phyloP scores from a whole-genome alignment of 2,888 invertebrate species.

The Tanytarsus gracilentus region DNA sequence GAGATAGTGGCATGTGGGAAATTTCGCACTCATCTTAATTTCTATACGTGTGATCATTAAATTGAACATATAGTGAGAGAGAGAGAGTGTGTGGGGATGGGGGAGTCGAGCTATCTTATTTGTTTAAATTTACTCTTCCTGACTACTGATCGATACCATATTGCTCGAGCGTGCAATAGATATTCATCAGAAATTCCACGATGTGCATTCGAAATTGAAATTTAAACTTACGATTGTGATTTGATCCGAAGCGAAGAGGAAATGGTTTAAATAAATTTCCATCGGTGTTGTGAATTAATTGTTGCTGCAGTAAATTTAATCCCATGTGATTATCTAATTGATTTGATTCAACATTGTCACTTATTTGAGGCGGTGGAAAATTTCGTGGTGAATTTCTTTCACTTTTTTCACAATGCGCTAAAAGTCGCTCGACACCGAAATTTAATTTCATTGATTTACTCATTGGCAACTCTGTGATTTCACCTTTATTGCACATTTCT shows the following conservation, averaged over 20 bases:
- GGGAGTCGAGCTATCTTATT: background rate
- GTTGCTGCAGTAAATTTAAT: slow-evolving; percentile 22
- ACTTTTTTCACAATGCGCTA: background rate
- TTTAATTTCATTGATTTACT: slow-evolving; percentile 26
- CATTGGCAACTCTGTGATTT: background rate
- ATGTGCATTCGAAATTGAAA: background rate
- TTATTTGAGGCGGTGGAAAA: background rate
- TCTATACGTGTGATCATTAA: too few species aligned
- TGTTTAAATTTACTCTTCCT: slow-evolving; percentile 28
- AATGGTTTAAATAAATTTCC: slow-evolving; percentile 21
- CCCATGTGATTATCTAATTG: slow-evolving; percentile 4
- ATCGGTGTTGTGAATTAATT: background rate
- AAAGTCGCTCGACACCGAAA: slow-evolving; percentile 21
- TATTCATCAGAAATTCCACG: background rate
- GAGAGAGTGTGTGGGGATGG: background rate
- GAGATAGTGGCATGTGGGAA: background rate
- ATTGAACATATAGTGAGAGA: too few species aligned
- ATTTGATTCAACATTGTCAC: slow-evolving; percentile 4
- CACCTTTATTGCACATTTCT: slow-evolving; percentile 14
- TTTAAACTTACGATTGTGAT: slow-evolving; percentile 5
- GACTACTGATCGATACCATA: slow-evolving; percentile 9
- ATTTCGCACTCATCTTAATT: background rate
- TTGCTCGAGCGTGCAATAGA: background rate
- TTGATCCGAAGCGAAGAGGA: slow-evolving; percentile 17
- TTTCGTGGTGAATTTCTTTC: background rate